Evolutionary conservation across 2,888 invertebrate species (phyloP).

Genomic region (Anorthoa munda): DNA sequence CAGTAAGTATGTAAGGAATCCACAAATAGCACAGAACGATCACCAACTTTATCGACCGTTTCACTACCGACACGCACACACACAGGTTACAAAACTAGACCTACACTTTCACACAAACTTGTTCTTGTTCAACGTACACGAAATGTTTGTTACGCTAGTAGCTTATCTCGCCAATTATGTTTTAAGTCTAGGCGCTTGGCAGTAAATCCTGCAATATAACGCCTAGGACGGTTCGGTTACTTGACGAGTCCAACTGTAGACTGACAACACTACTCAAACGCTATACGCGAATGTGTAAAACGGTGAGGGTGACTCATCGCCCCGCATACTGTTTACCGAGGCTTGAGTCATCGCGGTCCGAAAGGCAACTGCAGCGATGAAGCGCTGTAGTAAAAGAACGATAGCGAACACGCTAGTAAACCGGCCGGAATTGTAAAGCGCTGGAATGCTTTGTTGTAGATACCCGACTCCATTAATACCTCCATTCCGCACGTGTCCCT

Average conservation of each 20-base stretch:
- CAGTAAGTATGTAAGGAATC: slow-evolving; percentile 81
- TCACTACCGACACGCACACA: slow-evolving; percentile 89
- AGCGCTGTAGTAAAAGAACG: slow-evolving; percentile 80
- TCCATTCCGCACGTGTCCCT: slow-evolving; percentile 89
- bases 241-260: slow-evolving; percentile 89
- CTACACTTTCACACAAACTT: slow-evolving; percentile 88
- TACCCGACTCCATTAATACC: slow-evolving; percentile 89
- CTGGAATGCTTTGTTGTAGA: slow-evolving; percentile 80
- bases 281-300: slow-evolving; percentile 91
- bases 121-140: slow-evolving; percentile 77
- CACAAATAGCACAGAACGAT: slow-evolving; percentile 87
- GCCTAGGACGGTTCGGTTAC: slow-evolving; percentile 85
- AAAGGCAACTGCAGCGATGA: slow-evolving; percentile 79
- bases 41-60: slow-evolving; percentile 89
- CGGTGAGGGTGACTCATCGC: slow-evolving; percentile 91
- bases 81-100: slow-evolving; percentile 81
- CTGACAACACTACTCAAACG: slow-evolving; percentile 91
- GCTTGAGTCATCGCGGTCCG: slow-evolving; percentile 89
- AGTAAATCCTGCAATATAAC: slow-evolving; percentile 88
- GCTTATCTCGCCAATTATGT: slow-evolving; percentile 78
- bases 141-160: slow-evolving; percentile 78
- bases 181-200: slow-evolving; percentile 83
- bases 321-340: slow-evolving; percentile 91
- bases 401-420: slow-evolving; percentile 66
- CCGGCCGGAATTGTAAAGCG: slow-evolving; percentile 79